Evolutionary conservation across 1,140 invertebrate genomes (phyloP), one percentile per base, ranked within the genome.

Genomic region (Pemphigus obesinymphae): DNA sequence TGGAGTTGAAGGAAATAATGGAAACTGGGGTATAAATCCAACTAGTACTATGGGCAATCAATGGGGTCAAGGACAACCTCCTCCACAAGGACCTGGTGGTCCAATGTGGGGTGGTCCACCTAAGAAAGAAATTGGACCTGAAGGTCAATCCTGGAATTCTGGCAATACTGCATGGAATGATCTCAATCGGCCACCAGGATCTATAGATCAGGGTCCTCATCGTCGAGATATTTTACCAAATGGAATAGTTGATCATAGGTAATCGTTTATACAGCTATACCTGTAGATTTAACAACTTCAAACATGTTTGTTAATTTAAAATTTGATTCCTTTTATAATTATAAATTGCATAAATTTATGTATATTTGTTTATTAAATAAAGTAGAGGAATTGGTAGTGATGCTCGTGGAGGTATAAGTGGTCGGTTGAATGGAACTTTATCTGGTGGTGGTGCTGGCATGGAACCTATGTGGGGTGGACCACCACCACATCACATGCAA

Each of bases 401-500:
- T 84, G 88, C 88, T 8, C 91, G 91, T 0, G 89, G 92, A 34
- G 93, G 93, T 8, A 94, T 94, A 82, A 93, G 92, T 53, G 92
- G 92, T 45, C 88, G 92, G 40, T 87, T 93, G 58, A 93, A 93
- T 83, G 91, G 92, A 29, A 80, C 76, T 29, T 63, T 80, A 20
- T 61, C 53, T 45, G 55, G 76, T 11, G 76, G 53, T 29, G 50
- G 73, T 11, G 88, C 89, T 4, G 87, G 87, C 17, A 88, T 88
- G 5, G 89, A 89, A 1, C 91, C 91, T 26, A 89, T 92, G 50
- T 95, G 95, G 92, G 95, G 93, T 93, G 91, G 90, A 50, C 84
- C 83, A 66, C 84, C 82, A 50, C 84, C 84, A 11, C 83, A 58
- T 37, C 83, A 82, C 8, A 92, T 93, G 85, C 91, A 83, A 40